Base-by-base conservation (phyloP, 2,888 invertebrate genomes). In the Tholera decimalis region DNA sequence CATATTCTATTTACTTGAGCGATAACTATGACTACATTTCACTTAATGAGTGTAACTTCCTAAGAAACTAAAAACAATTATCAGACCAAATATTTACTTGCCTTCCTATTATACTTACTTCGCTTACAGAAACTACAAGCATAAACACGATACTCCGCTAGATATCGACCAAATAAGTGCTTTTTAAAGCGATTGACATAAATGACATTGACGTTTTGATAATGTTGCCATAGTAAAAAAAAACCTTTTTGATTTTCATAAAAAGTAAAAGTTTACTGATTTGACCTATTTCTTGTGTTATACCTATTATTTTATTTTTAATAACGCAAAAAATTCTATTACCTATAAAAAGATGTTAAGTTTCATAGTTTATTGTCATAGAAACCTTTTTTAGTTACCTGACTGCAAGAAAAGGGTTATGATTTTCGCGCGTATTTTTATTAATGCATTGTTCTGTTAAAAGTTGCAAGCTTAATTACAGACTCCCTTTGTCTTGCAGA, bases 141-240 rank as follows among this genome's bases (percentile, higher is more conserved):
- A 39, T 9, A 37, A 37, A 13, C 20, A 47, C 47, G 28, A 47
- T 5, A 5, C 6, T 11, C 0, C 11, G n/a, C 11, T 28, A n/a
- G n/a, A 5, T 47, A 47, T 47, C 18, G 47, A 47, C 28, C 47
- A 47, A 28, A 13, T 28, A 47, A 47, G 26, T 28, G n/a, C 11
- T 18, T n/a, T 28, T 11, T 2, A 18, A 47, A 47, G 6, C 11
- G 28, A 26, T 18, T 47, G 28, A 28, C 18, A 18, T 28, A 11
- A 47, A 1, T 47, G 47, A 28, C 28, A 28, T 28, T 46, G 26
- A 46, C 9, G 26, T 46, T 46, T 13, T 11, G 18, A 6, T 18
- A 18, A 28, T 6, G 11, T 47, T 28, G 28, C 47, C 47, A 47
- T 18, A 11, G 18, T 28, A 18, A 6, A 15, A 28, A 28, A 47